These are phyloP conservation scores for Pyrgus malvae DNA, from an alignment of 2,888 invertebrate species.

Conservation along the genomic window DNA sequence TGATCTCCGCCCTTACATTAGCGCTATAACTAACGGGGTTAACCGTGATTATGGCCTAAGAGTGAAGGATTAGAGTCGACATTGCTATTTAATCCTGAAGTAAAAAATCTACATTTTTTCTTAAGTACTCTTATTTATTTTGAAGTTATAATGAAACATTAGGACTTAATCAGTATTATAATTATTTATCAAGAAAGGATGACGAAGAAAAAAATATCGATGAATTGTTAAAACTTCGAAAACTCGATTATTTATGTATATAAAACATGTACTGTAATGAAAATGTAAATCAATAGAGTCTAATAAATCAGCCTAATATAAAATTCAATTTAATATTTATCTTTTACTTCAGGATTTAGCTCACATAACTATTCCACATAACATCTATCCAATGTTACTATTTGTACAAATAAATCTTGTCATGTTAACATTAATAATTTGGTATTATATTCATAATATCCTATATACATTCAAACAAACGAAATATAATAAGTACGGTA, in stretches of 20 bases:
- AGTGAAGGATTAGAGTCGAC: not conserved
- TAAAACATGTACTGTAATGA: no score
- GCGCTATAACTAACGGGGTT: no score
- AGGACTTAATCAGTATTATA: not conserved
- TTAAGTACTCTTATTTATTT: not conserved
- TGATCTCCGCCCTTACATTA: no score
- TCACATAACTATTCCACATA: not conserved
- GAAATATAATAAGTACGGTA: slow-evolving; percentile 10
- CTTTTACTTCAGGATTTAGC: slow-evolving; percentile 5
- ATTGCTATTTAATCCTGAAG: slow-evolving; percentile 7
- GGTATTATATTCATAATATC: slow-evolving; percentile 17
- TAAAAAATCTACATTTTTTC: not conserved
- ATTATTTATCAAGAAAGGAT: no score
- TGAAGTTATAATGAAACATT: not conserved
- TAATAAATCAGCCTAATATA: no score
- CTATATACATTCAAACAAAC: slow-evolving; percentile 3
- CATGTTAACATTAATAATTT: slow-evolving; percentile 19
- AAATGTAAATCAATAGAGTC: no score
- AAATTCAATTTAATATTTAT: not conserved
- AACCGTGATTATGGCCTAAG: no score
- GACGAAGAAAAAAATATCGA: no score
- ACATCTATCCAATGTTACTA: slow-evolving; percentile 3
- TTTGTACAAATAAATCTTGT: slow-evolving; percentile 15
- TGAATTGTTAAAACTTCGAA: no score
- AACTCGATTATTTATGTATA: no score